These are phyloP conservation scores for Neopipo cinnamomea DNA, from an alignment of 2,113 vertebrate genomes.

Conservation along the genomic window DNA sequence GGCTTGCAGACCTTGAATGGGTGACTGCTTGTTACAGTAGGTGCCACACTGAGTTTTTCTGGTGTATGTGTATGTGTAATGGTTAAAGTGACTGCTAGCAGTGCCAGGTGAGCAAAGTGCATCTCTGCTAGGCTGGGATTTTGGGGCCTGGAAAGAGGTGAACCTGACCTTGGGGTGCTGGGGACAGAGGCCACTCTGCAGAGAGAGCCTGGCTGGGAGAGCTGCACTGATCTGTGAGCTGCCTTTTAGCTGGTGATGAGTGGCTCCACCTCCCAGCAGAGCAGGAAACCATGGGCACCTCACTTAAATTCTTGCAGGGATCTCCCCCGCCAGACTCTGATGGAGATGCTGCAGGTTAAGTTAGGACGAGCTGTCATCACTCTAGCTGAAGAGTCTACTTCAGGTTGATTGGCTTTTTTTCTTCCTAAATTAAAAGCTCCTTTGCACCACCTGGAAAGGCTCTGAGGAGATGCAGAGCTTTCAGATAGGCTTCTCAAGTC, in stretches of 20 bases:
- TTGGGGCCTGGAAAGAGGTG: not conserved
- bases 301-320: not conserved
- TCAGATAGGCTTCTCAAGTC: not conserved
- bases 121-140: not conserved
- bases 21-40: not conserved
- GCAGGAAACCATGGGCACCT: not conserved
- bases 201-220: not conserved
- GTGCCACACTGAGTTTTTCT: not conserved
- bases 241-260: not conserved
- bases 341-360: not conserved
- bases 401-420: not conserved
- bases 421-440: not conserved
- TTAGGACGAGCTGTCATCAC: not conserved
- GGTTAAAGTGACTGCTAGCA: not conserved
- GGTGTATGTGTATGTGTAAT: not conserved
- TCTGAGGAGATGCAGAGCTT: not conserved
- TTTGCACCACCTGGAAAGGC: not conserved
- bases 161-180: fast-evolving
- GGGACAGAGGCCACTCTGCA: not conserved
- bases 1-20: not conserved
- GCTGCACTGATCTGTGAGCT: not conserved
- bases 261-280: not conserved
- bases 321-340: not conserved
- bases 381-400: not conserved
- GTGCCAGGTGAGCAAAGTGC: not conserved